Conservation (phyloP, 1,140 invertebrate genomes). For the Diploscapter pachys region DNA sequence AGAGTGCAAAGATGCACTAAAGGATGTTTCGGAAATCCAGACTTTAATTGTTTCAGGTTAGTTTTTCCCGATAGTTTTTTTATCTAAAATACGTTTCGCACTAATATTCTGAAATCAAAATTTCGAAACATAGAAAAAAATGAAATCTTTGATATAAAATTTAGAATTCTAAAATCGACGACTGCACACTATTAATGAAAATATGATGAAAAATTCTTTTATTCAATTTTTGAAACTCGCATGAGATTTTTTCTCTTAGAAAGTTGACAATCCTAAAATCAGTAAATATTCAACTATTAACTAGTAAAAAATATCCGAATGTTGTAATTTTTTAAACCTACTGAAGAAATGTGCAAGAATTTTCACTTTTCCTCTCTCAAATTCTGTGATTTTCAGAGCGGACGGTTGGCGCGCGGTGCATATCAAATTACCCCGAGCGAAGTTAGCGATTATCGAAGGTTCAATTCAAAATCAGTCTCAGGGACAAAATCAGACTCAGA, state of each 20-base stretch:
- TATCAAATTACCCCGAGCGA: constrained; percentile 11
- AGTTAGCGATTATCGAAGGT: constrained; percentile 16
- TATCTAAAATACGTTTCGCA: too few relatives aligned
- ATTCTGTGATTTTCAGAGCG: constrained; percentile 8
- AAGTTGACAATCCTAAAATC: too few relatives aligned
- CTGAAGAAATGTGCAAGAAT: too few relatives aligned
- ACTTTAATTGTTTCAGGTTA: constrained; percentile 30
- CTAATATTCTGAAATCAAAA: neutral
- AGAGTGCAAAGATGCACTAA: constrained; percentile 16
- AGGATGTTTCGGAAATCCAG: constrained; percentile 24
- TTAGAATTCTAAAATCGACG: too few relatives aligned
- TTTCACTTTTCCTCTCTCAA: neutral
- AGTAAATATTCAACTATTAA: neutral
- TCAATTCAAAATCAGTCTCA: neutral
- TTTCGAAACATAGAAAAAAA: neutral
- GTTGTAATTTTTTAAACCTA: too few relatives aligned
- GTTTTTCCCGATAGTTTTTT: too few relatives aligned
- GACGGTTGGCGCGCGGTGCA: constrained; percentile 26
- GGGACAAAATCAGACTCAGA: too few relatives aligned
- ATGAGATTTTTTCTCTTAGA: too few relatives aligned
- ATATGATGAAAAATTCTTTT: too few relatives aligned
- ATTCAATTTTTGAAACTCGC: too few relatives aligned
- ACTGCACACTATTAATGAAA: too few relatives aligned
- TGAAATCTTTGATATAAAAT: too few relatives aligned
- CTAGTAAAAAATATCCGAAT: neutral